These are phyloP conservation scores for Gulo gulo DNA, from an alignment of 2,113 vertebrate genomes.

Conservation along the genomic window DNA sequence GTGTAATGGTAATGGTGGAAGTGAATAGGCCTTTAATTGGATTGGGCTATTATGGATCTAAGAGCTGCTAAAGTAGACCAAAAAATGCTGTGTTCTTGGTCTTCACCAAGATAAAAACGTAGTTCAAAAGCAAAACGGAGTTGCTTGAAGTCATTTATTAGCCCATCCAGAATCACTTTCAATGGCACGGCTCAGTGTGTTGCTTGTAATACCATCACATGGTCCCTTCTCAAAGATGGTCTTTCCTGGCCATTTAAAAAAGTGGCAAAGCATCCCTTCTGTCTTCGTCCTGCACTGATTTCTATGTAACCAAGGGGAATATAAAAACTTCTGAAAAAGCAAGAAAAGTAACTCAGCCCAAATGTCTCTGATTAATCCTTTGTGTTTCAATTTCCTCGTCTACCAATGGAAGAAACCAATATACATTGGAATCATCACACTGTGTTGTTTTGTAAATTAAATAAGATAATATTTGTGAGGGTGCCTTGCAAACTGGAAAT, in stretches of 20 bases:
- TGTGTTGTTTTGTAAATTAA: background rate
- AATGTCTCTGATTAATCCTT: background rate
- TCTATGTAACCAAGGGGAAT: background rate
- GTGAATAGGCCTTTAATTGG: background rate
- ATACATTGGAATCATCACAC: background rate
- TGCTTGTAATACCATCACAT: background rate
- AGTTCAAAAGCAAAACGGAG: slow-evolving; percentile 39
- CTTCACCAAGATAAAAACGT: background rate
- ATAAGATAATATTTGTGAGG: background rate
- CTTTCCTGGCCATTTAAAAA: background rate
- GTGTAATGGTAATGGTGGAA: background rate
- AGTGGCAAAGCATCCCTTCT: background rate
- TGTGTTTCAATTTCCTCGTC: background rate
- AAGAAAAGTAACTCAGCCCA: background rate
- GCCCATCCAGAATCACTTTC: background rate
- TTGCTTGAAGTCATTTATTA: background rate
- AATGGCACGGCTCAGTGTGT: background rate
- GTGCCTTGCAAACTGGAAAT: background rate
- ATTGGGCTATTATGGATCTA: background rate
- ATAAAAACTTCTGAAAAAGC: background rate
- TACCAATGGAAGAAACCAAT: background rate
- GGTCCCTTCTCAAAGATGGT: background rate
- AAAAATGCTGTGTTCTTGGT: slow-evolving; percentile 7
- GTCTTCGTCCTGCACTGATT: background rate
- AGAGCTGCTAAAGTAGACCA: background rate